Conservation (phyloP, 2,113 vertebrate species). For the Gracilinanus agilis region DNA sequence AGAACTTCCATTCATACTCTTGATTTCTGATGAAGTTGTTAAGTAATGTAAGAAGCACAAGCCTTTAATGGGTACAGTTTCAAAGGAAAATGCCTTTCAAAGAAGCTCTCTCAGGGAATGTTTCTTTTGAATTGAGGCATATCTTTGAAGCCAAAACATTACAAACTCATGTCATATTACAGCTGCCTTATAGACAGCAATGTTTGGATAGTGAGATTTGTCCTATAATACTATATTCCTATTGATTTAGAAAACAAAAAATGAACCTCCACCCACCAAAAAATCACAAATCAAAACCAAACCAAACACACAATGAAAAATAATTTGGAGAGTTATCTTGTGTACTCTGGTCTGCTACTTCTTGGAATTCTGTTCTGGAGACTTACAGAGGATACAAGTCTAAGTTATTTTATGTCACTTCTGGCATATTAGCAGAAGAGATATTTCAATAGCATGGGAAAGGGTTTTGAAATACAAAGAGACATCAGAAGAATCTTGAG, state of each 20-base stretch:
- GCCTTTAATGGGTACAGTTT: background rate
- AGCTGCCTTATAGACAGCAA: background rate
- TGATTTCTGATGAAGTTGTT: background rate
- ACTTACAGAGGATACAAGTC: too few relatives aligned
- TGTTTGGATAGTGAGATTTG: background rate
- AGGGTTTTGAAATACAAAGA: too few relatives aligned
- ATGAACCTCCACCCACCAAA: too few relatives aligned
- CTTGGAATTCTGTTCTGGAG: background rate
- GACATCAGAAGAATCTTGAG: too few relatives aligned
- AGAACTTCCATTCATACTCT: background rate
- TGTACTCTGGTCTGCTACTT: background rate
- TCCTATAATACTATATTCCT: background rate
- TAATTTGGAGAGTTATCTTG: background rate
- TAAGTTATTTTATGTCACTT: background rate
- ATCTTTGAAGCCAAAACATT: background rate
- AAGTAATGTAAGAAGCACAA: background rate
- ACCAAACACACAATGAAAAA: too few relatives aligned
- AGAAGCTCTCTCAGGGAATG: background rate
- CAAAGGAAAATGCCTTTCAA: background rate
- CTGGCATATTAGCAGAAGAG: background rate
- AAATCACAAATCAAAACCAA: too few relatives aligned
- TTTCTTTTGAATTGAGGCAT: background rate
- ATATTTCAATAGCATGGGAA: too few relatives aligned
- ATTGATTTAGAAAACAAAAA: background rate
- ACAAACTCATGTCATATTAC: background rate